Conservation (phyloP, 2,113 vertebrate species). For the Rhizomys pruinosus region DNA sequence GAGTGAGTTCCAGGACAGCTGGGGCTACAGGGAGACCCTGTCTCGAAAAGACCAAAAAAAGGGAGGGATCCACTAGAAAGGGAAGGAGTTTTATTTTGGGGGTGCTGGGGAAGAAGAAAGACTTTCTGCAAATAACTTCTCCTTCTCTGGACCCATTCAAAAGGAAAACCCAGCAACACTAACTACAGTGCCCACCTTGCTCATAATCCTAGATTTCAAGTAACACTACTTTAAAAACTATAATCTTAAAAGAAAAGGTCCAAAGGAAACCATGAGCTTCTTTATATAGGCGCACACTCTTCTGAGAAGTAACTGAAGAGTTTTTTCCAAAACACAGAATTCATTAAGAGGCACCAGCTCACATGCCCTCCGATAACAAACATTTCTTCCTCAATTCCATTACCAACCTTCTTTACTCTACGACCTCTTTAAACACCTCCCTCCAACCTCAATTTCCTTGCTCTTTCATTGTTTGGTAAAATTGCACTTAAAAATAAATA, state of each 20-base stretch:
- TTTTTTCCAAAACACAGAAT: slow-evolving; percentile 53
- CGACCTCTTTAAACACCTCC: slow-evolving; percentile 58
- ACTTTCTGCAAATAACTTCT: neutral
- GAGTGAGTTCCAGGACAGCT: too few relatives aligned
- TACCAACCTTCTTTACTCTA: slow-evolving; percentile 59
- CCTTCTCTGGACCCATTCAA: slow-evolving; percentile 15
- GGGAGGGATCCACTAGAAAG: neutral
- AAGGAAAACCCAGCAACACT: slow-evolving; percentile 48
- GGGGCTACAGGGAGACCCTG: too few relatives aligned
- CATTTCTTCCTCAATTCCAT: slow-evolving; percentile 11
- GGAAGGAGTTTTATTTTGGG: neutral
- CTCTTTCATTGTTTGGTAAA: slow-evolving; percentile 82
- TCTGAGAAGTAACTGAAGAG: neutral
- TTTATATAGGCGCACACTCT: slow-evolving; percentile 56
- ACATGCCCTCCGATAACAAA: neutral
- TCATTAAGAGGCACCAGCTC: slow-evolving; percentile 40
- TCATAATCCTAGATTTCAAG: slow-evolving; percentile 65
- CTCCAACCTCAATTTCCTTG: slow-evolving; percentile 61
- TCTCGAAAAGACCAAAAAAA: too few relatives aligned
- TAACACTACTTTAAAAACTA: slow-evolving; percentile 62
- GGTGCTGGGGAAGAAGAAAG: neutral
- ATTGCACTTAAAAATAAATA: slow-evolving; percentile 88
- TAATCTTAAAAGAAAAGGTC: slow-evolving; percentile 52
- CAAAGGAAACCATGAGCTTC: slow-evolving; percentile 57
- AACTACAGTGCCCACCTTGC: slow-evolving; percentile 35